phyloP scores from a whole-genome alignment of 53 echinoderm and acorn worm species.

The Henricia sp. region DNA sequence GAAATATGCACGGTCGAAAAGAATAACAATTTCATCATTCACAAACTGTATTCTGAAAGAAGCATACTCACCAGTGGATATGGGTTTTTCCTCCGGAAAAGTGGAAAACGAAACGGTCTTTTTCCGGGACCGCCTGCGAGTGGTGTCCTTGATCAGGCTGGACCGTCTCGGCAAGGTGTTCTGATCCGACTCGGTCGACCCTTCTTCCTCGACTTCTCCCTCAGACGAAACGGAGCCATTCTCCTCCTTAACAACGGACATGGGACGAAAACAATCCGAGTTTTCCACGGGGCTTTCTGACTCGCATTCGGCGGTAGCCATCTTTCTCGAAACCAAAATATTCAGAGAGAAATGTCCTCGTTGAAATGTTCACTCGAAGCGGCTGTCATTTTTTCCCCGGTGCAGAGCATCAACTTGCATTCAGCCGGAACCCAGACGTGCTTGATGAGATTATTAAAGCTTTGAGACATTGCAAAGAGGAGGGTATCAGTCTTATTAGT shows the following conservation, averaged over 20 bases:
- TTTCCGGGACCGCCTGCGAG: constrained; percentile 71
- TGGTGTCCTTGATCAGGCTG: constrained; percentile 86
- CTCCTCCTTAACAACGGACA: constrained; percentile 41
- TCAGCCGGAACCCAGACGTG: too few relatives aligned
- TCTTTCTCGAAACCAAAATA: too few relatives aligned
- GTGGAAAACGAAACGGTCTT: constrained; percentile 95
- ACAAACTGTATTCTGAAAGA: too few relatives aligned
- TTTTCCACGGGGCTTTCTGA: constrained; percentile 37
- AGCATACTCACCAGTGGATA: constrained; percentile 91
- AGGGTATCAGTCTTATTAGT: too few relatives aligned
- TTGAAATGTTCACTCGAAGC: too few relatives aligned
- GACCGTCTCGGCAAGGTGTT: constrained; percentile 76
- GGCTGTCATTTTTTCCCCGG: too few relatives aligned
- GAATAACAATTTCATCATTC: too few relatives aligned
- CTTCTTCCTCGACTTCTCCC: constrained; percentile 54
- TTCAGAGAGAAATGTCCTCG: too few relatives aligned
- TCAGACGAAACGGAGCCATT: constrained; percentile 67
- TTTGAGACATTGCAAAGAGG: too few relatives aligned
- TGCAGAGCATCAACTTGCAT: too few relatives aligned
- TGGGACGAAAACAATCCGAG: constrained; percentile 14
- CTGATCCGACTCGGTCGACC: constrained; percentile 49
- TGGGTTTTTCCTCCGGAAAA: constrained; percentile 90
- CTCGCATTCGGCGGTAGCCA: constrained; percentile 44
- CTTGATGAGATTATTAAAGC: too few relatives aligned
- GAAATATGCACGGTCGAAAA: too few relatives aligned